Evolutionary conservation across 2,888 invertebrate species (phyloP).

Genomic region (Hecatera dysodea): DNA sequence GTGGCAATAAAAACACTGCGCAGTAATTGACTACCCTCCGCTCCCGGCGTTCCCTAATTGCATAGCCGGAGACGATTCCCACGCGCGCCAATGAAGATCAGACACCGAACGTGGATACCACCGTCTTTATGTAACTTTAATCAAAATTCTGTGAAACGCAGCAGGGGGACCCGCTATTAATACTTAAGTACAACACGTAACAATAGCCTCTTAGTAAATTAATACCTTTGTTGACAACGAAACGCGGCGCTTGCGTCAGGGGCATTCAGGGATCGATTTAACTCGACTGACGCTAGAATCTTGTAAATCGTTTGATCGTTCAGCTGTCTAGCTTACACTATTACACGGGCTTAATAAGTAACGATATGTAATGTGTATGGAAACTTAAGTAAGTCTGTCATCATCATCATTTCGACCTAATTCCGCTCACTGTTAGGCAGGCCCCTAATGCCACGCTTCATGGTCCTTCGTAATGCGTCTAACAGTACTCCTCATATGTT

Average conservation of each 20-base stretch:
- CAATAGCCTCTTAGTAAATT: slow-evolving; percentile 61
- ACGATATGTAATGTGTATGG: slow-evolving; percentile 29
- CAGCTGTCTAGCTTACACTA: slow-evolving; percentile 11
- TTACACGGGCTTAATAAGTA: slow-evolving; percentile 22
- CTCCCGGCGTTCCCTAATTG: slow-evolving; percentile 88
- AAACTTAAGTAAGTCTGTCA: slow-evolving; percentile 56
- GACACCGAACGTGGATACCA: slow-evolving; percentile 69
- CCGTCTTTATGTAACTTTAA: slow-evolving; percentile 80
- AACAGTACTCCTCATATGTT: slow-evolving; percentile 52
- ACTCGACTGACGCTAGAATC: slow-evolving; percentile 9
- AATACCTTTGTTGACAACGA: slow-evolving; percentile 60
- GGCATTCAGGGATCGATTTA: slow-evolving; percentile 35
- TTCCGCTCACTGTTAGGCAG: slow-evolving; percentile 58
- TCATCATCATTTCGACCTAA: slow-evolving; percentile 65
- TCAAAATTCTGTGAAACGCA: slow-evolving; percentile 80
- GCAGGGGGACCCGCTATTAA: slow-evolving; percentile 58
- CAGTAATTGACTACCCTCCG: slow-evolving; percentile 85
- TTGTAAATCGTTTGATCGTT: slow-evolving; percentile 20
- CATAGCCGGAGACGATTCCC: slow-evolving; percentile 84
- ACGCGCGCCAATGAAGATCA: slow-evolving; percentile 80
- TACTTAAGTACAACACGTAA: slow-evolving; percentile 56
- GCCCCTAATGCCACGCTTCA: slow-evolving; percentile 60
- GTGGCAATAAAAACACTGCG: slow-evolving; percentile 85
- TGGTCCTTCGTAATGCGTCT: slow-evolving; percentile 62
- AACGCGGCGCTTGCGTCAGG: slow-evolving; percentile 34